Evolutionary conservation across 2,113 vertebrate genomes (phyloP), one percentile per base, ranked within the genome.

Genomic region (Anas platyrhynchos): DNA sequence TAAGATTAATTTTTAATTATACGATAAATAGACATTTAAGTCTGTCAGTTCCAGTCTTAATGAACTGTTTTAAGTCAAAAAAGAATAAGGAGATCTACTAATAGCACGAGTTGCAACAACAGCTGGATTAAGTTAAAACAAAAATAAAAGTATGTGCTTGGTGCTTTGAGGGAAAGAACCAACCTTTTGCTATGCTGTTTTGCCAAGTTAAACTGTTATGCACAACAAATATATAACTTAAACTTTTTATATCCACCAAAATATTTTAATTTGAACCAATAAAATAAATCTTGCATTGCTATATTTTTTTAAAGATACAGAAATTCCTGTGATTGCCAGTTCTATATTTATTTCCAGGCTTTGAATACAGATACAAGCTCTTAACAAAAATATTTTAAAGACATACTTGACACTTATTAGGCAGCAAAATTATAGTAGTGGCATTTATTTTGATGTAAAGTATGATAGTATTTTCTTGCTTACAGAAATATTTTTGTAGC

Each of bases 81-180:
- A 90, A 75, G 27, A 81, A 41, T 69, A 78, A 52, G 31, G 63
- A 56, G 41, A 29, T 81, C 50, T 87, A 14, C 66, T 87, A 82
- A 91, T 84, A 92, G 55, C 27, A 58, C 86, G 86, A 93, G 62
- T 69, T 92, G 46, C 54, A 93, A 32, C n/a, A 29, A 88, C 94
- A 97, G 88, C 93, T 96, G 96, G 90, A 86, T 68, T 82, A 94
- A 86, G 83, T 94, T 96, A 96, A 92, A 92, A 79, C 77, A 82
- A 89, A 92, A 94, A 86, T 82, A 79, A 66, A 94, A 96, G 62
- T 89, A 91, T 96, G 66, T 91, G 71, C 58, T 72, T 4, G 1
- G 77, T 89, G 83, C 77, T 93, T 79, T 91, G 92, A 95, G 90
- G 66, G 62, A 66, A 88, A 50, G 56, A 82, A 94, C 75, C 68